Evolutionary conservation across 2,888 invertebrate genomes (phyloP), one percentile per base, ranked within the genome.

Genomic region (Macropis europaea): DNA sequence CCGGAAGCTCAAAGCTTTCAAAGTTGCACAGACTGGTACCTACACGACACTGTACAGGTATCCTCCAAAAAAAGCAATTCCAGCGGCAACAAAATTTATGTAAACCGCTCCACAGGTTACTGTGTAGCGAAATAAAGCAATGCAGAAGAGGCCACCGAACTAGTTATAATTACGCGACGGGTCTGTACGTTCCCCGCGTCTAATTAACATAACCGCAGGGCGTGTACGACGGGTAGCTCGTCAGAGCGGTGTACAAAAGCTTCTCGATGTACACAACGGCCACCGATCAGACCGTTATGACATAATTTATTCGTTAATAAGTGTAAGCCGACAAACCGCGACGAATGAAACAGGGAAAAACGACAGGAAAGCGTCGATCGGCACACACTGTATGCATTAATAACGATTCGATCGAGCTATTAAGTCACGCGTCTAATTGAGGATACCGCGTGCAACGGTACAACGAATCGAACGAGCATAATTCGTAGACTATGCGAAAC

Each of bases 261-360:
- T 6, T 22, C 9, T 11, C 53, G 28, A 66, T 56, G 43, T 40
- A 57, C 40, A 47, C 67, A 54, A 52, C 54, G 64, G 60, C 42
- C 45, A 57, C 61, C 38, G 64, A 77, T 73, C 73, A 47, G 47
- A 74, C 77, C 77, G 77, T 77, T 77, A 77, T 77, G 76, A 76
- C 77, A 76, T 66, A 73, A 77, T 69, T 73, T 64, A 68, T 69
- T 68, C 72, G 56, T 71, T 63, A 72, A 76, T 61, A 63, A 67
- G 56, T 47, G 26, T 15, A 19, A 47, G 15, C 26, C 26, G 36
- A 38, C n/a, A 43, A 56, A 42, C 42, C 54, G n/a, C 15, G 48
- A n/a, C 34, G 42, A 42, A 22, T 2, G 32, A 48, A 34, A 42
- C n/a, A 24, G 24, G 28, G 2, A 40, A 30, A 11, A 42, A 47